Conservation (phyloP, 2,113 vertebrate species). For the Melanotaenia duboulayi region DNA sequence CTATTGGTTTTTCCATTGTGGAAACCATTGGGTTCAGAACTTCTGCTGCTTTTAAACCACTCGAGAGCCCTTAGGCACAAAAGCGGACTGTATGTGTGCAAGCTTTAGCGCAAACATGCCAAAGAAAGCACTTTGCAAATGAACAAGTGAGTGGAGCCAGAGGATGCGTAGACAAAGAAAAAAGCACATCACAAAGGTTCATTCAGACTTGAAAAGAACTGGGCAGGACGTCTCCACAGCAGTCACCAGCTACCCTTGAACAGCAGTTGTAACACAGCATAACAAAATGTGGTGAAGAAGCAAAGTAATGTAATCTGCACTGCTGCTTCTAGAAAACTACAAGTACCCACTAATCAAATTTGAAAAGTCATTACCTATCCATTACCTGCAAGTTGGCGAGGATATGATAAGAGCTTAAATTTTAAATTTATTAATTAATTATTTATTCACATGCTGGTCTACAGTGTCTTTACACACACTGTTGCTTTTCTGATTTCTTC, state of each 20-base stretch:
- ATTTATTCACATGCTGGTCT: conserved; percentile 4
- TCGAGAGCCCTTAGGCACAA: conserved; percentile 29
- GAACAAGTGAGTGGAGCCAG: conserved; percentile 3
- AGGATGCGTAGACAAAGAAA: conserved; percentile 34
- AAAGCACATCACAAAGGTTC: conserved; percentile 11
- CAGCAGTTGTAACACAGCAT: conserved; percentile 32
- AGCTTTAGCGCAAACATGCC: conserved; percentile 12
- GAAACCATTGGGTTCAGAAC: conserved; percentile 3
- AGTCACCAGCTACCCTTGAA: conserved; percentile 25
- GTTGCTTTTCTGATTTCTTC: background rate
- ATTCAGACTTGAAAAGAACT: conserved; percentile 28
- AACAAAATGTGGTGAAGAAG: conserved; percentile 35
- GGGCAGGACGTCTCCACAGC: conserved; percentile 8
- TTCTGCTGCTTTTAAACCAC: conserved; percentile 35
- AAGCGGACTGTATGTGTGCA: conserved; percentile 24
- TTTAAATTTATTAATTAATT: background rate
- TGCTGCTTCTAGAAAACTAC: conserved; percentile 9
- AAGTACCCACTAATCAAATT: conserved; percentile 12
- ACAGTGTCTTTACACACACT: background rate
- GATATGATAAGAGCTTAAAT: background rate
- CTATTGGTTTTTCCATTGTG: conserved; percentile 37
- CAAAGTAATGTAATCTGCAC: conserved; percentile 3
- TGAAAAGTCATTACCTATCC: conserved; percentile 23
- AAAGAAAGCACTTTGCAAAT: conserved; percentile 25
- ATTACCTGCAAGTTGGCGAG: conserved; percentile 2